phyloP scores from a whole-genome alignment of 2,888 invertebrate genomes.

The Rotaria sp. region DNA sequence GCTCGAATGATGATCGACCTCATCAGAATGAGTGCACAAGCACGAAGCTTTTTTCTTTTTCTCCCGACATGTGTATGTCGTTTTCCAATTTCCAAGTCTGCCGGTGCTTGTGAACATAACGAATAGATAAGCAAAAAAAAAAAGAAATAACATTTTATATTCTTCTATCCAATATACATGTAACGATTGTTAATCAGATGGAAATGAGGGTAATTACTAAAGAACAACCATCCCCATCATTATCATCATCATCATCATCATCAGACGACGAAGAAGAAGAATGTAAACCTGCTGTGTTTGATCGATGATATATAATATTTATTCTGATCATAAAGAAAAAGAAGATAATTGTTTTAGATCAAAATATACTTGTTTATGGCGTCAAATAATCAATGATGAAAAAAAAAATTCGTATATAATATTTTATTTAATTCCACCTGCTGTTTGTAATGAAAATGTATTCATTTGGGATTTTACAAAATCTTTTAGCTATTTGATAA shows the following conservation, averaged over 20 bases:
- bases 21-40: neutral
- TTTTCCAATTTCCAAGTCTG: neutral
- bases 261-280: neutral
- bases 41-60: neutral
- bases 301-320: slow-evolving; percentile 1
- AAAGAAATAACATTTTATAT: neutral
- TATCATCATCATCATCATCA: too few species aligned
- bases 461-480: neutral
- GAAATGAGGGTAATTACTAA: neutral
- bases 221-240: neutral
- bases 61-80: neutral
- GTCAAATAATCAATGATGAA: neutral
- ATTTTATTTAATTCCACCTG: neutral
- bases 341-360: neutral
- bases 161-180: neutral
- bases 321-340: neutral
- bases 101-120: neutral
- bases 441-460: neutral
- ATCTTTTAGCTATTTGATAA: neutral
- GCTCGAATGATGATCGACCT: slow-evolving; percentile 5
- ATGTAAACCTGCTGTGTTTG: neutral
- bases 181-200: neutral
- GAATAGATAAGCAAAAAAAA: neutral
- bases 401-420: neutral
- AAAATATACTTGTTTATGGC: neutral